These are phyloP conservation scores for Protonibea diacanthus DNA, from an alignment of 2,797 vertebrate species.

Conservation along the genomic window DNA sequence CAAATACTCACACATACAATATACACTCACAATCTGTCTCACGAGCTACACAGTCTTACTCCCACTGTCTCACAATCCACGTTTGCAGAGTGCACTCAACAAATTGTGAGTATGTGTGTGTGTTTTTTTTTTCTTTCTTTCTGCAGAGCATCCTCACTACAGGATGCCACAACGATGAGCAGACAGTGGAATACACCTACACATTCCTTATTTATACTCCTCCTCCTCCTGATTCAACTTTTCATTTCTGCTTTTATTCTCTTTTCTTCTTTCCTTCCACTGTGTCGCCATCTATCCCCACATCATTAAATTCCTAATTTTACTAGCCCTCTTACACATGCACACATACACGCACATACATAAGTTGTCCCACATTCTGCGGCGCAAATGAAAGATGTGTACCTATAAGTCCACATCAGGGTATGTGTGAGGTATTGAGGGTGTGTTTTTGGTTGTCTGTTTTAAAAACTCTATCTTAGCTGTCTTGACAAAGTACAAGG, in stretches of 20 bases:
- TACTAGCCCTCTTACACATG: background rate
- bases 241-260: constrained; percentile 30
- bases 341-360: constrained; percentile 9
- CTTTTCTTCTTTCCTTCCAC: constrained; percentile 4
- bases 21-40: constrained; percentile 49
- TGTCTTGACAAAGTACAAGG: background rate
- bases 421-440: background rate
- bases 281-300: constrained; percentile 10
- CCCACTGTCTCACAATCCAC: constrained; percentile 70
- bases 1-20: constrained; percentile 17
- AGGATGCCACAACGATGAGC: constrained; percentile 60
- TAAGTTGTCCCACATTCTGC: constrained; percentile 10
- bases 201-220: constrained; percentile 64
- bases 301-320: constrained; percentile 32
- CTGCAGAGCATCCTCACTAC: constrained; percentile 57
- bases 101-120: constrained; percentile 45
- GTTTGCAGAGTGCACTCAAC: constrained; percentile 58
- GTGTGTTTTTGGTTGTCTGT: background rate
- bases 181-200: constrained; percentile 72
- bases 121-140: constrained; percentile 28
- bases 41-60: constrained; percentile 55
- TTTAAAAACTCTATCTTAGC: background rate
- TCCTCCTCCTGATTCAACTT: constrained; percentile 48
- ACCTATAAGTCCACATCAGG: background rate
- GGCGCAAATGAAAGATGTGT: constrained; percentile 13